These are phyloP conservation scores for Arion vulgaris DNA, from an alignment of 1,140 invertebrate genomes.

Conservation along the genomic window DNA sequence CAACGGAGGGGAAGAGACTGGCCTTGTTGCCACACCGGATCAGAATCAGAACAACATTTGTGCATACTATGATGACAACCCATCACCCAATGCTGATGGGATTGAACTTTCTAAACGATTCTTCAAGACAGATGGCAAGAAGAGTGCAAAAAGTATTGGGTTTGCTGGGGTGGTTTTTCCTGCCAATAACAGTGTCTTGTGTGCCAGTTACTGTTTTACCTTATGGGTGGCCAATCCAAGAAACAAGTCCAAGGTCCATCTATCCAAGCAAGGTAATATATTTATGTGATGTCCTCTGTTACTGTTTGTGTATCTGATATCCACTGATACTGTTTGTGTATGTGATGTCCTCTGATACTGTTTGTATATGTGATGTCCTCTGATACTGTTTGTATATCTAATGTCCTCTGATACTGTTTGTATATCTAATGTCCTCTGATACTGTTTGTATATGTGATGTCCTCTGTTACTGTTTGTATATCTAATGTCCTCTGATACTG, in stretches of 20 bases:
- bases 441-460: too few relatives aligned
- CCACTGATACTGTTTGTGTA: too few relatives aligned
- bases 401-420: too few relatives aligned
- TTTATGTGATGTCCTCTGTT: not conserved
- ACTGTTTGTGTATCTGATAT: too few relatives aligned
- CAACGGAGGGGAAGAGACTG: not conserved
- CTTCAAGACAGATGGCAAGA: not conserved
- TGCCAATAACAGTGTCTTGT: not conserved
- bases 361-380: too few relatives aligned
- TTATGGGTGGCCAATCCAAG: constrained; percentile 6
- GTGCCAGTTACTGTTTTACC: constrained; percentile 22
- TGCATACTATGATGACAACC: constrained; percentile 1
- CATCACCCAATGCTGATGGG: not conserved
- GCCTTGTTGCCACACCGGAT: not conserved
- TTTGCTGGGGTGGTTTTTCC: not conserved
- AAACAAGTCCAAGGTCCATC: constrained; percentile 7
- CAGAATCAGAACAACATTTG: not conserved
- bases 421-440: too few relatives aligned
- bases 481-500: too few relatives aligned
- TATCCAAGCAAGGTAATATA: constrained; percentile 18
- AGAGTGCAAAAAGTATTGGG: not conserved
- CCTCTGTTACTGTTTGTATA: too few relatives aligned
- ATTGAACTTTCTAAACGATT: not conserved
- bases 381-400: too few relatives aligned
- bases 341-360: too few relatives aligned